Conservation (phyloP, 2,888 invertebrate species). For the Apoderus coryli region DNA sequence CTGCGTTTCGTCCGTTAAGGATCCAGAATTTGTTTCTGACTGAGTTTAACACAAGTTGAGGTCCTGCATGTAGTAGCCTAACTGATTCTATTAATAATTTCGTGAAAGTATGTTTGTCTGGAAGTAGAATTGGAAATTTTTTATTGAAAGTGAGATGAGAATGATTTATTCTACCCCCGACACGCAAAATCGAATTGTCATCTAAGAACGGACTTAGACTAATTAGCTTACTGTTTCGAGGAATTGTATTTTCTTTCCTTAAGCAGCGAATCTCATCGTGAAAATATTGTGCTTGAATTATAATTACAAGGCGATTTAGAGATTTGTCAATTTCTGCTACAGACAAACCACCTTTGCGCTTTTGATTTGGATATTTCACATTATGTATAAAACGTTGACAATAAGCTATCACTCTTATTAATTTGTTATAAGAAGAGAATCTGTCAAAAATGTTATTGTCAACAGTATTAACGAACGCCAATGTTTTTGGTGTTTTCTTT, state of each 20-base stretch:
- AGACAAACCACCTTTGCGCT: no score
- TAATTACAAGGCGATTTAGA: no score
- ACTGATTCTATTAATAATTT: conserved; percentile 12
- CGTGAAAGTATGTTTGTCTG: conserved; percentile 12
- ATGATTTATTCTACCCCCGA: conserved; percentile 14
- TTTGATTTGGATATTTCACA: no score
- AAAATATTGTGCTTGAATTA: conserved; percentile 11
- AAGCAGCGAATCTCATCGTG: conserved; percentile 7
- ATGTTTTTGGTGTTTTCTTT: no score
- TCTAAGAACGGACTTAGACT: conserved; percentile 13
- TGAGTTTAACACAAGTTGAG: conserved; percentile 10
- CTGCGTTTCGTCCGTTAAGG: conserved; percentile 10
- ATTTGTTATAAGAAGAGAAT: no score
- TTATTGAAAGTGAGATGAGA: conserved; percentile 9
- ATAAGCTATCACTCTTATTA: no score
- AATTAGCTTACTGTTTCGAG: conserved; percentile 8
- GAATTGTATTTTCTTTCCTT: conserved; percentile 4
- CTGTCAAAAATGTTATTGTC: no score
- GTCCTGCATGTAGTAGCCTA: conserved; percentile 13
- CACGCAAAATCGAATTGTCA: conserved; percentile 11
- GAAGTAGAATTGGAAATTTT: conserved; percentile 14
- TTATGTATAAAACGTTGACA: no score
- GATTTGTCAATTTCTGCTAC: no score
- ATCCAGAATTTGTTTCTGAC: conserved; percentile 15
- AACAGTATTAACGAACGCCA: no score